Percentiles rank a stretch among this genome's conserved stretches.
These are phyloP conservation scores for Empidonax traillii DNA, from an alignment of 2,113 vertebrate species.

Conservation along the genomic window DNA sequence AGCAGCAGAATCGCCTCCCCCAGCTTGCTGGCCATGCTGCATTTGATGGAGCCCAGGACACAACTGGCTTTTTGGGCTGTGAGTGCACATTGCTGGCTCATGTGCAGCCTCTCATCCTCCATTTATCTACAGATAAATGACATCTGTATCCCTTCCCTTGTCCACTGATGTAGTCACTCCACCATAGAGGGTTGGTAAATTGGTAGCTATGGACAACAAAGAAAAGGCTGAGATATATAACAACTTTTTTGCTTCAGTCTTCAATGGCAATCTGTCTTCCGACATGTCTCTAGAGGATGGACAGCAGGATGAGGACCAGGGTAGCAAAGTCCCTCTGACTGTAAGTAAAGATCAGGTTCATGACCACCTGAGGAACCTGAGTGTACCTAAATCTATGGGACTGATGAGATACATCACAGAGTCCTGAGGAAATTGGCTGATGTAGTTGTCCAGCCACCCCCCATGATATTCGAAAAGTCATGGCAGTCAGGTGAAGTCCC, in stretches of 20 bases:
- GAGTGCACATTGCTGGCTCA: background rate
- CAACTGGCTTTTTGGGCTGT: background rate
- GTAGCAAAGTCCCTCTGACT: background rate
- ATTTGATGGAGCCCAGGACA: background rate
- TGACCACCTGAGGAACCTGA: background rate
- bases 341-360: background rate
- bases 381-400: background rate
- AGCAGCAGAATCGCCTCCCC: background rate
- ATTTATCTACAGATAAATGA: background rate
- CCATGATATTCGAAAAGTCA: background rate
- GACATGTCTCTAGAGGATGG: background rate
- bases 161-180: background rate
- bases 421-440: background rate
- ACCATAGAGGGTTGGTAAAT: background rate
- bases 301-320: background rate
- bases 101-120: background rate
- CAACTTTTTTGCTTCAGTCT: background rate
- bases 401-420: background rate
- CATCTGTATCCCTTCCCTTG: background rate
- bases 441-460: background rate
- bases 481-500: background rate
- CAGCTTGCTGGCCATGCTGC: fast-evolving
- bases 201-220: background rate
- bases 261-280: background rate
- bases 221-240: background rate